Evolutionary conservation across 2,113 vertebrate species (phyloP).

Genomic region (Ophthalmolycus amberensis): DNA sequence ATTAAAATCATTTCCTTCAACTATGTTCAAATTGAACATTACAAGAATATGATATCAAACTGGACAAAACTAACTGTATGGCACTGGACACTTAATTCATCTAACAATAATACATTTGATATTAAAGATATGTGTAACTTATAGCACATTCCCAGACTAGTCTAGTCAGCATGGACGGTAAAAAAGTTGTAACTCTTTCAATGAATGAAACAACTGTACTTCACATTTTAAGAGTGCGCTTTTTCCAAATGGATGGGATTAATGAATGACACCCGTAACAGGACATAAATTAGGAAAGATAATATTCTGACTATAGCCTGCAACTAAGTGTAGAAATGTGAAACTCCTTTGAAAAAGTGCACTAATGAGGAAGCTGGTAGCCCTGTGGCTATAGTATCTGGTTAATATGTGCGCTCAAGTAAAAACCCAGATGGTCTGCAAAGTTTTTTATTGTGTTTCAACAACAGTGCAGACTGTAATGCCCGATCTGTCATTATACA

Average conservation of each 20-base stretch:
- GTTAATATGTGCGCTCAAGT: background rate
- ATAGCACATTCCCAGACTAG: too few species aligned
- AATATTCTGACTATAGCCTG: background rate
- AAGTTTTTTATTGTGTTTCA: conserved; percentile 44
- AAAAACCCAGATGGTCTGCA: background rate
- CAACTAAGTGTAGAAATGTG: background rate
- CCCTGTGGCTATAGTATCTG: background rate
- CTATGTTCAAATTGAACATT: too few species aligned
- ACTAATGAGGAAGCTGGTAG: background rate
- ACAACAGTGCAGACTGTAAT: conserved; percentile 18
- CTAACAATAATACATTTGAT: too few species aligned
- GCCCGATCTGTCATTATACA: conserved; percentile 27
- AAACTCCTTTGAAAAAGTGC: background rate
- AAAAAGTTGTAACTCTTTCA: too few species aligned
- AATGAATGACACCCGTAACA: background rate
- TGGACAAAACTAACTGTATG: too few species aligned
- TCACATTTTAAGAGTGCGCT: background rate
- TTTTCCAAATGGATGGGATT: background rate
- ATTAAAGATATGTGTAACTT: too few species aligned
- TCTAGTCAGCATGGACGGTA: too few species aligned
- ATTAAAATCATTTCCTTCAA: too few species aligned
- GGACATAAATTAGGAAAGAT: background rate
- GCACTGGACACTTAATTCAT: too few species aligned
- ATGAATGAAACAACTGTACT: too few species aligned
- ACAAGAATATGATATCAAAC: too few species aligned